Conservation (phyloP, 92 coral and sea anemone species). For the Palythoa caribaeorum region DNA sequence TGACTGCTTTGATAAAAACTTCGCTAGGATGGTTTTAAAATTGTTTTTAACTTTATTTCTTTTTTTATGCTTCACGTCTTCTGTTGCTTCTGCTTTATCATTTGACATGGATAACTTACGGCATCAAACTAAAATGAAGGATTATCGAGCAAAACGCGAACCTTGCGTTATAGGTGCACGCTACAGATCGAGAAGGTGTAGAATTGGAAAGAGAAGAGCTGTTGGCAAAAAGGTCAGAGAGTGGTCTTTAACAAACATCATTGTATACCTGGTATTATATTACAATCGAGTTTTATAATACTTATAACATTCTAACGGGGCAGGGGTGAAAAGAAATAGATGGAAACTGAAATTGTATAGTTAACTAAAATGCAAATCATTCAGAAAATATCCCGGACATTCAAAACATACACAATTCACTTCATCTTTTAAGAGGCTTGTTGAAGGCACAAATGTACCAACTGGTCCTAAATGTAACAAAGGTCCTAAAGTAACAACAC, state of each 20-base stretch:
- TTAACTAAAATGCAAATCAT: no score
- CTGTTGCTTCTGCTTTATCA: not conserved
- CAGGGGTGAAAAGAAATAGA: no score
- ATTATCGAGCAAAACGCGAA: not conserved
- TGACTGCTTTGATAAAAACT: not conserved
- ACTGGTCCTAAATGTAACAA: no score
- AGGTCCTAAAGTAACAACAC: no score
- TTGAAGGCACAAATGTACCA: no score
- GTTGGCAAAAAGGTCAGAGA: not conserved
- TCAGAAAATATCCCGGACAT: no score
- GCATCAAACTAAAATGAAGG: not conserved
- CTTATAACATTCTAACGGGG: no score
- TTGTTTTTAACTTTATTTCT: not conserved
- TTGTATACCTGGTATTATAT: no score
- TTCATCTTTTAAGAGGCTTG: no score
- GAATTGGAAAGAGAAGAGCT: not conserved
- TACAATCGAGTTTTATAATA: no score
- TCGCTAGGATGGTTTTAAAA: not conserved
- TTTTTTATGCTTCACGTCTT: not conserved
- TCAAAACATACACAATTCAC: no score
- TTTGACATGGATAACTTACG: not conserved
- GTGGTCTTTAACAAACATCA: not conserved
- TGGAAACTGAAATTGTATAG: no score
- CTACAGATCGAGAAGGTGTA: not conserved
- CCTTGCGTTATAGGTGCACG: not conserved